These are phyloP conservation scores for Folsomia manolachei DNA, from an alignment of 2,888 invertebrate species.

Conservation along the genomic window DNA sequence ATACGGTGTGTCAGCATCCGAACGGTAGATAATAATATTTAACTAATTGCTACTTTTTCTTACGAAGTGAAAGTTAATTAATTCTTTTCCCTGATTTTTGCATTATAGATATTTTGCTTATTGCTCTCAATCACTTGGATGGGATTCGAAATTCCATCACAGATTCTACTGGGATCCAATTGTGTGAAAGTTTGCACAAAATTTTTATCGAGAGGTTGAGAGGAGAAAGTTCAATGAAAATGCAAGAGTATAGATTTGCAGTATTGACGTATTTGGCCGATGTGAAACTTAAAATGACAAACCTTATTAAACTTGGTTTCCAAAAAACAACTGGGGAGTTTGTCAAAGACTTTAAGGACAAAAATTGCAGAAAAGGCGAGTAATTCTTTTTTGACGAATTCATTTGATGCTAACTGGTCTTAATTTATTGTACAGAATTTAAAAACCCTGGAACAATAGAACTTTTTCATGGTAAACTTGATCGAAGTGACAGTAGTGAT, in stretches of 20 bases:
- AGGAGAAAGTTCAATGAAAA: conserved; percentile 26
- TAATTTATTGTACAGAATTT: conserved; percentile 15
- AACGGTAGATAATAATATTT: too few relatives aligned
- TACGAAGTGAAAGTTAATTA: too few relatives aligned
- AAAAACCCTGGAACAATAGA: conserved; percentile 29
- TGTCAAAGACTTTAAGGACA: conserved; percentile 41
- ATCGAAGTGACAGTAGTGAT: neutral
- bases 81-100: too few relatives aligned
- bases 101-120: conserved; percentile 59
- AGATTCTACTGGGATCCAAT: conserved; percentile 38
- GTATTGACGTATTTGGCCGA: conserved; percentile 44
- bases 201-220: conserved; percentile 41
- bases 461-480: neutral
- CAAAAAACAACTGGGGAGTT: conserved; percentile 47
- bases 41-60: too few relatives aligned
- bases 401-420: neutral
- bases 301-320: conserved; percentile 43
- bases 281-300: conserved; percentile 49
- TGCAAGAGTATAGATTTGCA: conserved; percentile 42
- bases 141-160: conserved; percentile 53
- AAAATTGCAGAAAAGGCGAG: neutral
- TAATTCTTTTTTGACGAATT: neutral
- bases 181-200: conserved; percentile 43
- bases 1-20: conserved; percentile 42
- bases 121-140: conserved; percentile 62